A percentile compares a stretch with the other conserved stretches of the same genome.
These are phyloP conservation scores for Psilopsiagon aymara DNA, from an alignment of 2,113 vertebrate genomes.

Conservation along the genomic window DNA sequence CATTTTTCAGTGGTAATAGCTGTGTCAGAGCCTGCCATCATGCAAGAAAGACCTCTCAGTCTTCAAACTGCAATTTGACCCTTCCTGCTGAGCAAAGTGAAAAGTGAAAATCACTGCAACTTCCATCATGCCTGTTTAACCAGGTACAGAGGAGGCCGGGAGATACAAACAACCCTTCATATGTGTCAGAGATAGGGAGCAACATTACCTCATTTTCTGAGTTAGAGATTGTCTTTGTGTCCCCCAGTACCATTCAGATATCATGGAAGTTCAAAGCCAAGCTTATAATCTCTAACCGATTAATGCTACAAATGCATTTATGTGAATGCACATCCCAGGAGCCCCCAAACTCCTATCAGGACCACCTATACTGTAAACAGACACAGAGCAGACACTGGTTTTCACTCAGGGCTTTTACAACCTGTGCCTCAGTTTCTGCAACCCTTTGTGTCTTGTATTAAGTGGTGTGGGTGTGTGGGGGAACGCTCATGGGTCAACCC, in stretches of 20 bases:
- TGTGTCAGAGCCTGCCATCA: background rate
- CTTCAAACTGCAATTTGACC: background rate
- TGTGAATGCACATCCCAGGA: background rate
- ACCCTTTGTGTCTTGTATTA: background rate
- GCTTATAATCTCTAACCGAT: background rate
- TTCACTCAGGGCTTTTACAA: background rate
- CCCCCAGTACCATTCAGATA: background rate
- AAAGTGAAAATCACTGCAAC: background rate
- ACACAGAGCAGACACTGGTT: background rate
- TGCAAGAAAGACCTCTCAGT: background rate
- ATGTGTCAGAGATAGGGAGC: background rate
- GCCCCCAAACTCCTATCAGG: background rate
- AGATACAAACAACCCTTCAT: background rate
- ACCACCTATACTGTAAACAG: rapidly evolving
- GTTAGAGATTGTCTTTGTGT: background rate
- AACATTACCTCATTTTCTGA: background rate
- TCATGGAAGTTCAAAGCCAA: background rate
- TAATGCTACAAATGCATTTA: background rate
- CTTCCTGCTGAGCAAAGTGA: background rate
- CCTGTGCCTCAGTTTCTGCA: background rate
- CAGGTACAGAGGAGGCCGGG: background rate
- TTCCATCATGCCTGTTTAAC: background rate
- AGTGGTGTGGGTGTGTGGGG: background rate
- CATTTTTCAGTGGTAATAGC: background rate
- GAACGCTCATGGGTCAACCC: background rate